Conservation (phyloP, 2,888 invertebrate species). For the Acanthococcus lagerstroemiae region DNA sequence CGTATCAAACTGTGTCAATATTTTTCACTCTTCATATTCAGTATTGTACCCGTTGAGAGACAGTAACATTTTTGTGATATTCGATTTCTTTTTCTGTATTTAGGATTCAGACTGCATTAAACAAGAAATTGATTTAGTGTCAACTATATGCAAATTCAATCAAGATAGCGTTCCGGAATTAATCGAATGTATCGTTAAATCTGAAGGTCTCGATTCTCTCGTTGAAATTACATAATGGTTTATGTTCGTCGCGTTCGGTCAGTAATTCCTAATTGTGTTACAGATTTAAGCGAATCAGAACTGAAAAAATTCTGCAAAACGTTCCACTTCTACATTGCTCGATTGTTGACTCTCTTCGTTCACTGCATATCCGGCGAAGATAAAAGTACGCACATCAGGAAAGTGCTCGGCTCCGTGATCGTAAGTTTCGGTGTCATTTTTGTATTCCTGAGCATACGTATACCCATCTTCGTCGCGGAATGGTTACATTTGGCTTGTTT, state of each 20-base stretch:
- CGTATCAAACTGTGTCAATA: background rate
- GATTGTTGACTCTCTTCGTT: slow-evolving; percentile 15
- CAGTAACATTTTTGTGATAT: too few species aligned
- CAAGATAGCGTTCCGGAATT: slow-evolving; percentile 39
- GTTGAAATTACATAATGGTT: background rate
- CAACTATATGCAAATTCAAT: slow-evolving; percentile 42
- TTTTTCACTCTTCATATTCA: too few species aligned
- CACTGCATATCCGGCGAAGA: slow-evolving; percentile 18
- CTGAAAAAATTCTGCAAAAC: slow-evolving; percentile 8
- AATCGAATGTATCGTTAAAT: slow-evolving; percentile 9
- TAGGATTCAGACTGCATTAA: slow-evolving; percentile 39
- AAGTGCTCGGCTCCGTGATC: slow-evolving; percentile 19
- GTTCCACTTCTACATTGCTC: slow-evolving; percentile 23
- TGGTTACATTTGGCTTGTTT: background rate
- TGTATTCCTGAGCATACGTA: too few species aligned
- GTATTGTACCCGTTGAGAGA: background rate
- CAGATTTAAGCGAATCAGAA: slow-evolving; percentile 17
- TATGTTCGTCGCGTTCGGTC: background rate
- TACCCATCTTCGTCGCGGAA: background rate
- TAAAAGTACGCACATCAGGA: slow-evolving; percentile 20
- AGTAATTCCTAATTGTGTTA: too few species aligned
- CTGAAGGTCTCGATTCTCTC: slow-evolving; percentile 12
- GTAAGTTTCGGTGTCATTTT: slow-evolving; percentile 3
- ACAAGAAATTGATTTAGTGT: slow-evolving; percentile 42
- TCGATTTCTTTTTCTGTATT: background rate